Evolutionary conservation across 2,113 vertebrate genomes (phyloP).

Genomic region (Microcebus tavaratra): DNA sequence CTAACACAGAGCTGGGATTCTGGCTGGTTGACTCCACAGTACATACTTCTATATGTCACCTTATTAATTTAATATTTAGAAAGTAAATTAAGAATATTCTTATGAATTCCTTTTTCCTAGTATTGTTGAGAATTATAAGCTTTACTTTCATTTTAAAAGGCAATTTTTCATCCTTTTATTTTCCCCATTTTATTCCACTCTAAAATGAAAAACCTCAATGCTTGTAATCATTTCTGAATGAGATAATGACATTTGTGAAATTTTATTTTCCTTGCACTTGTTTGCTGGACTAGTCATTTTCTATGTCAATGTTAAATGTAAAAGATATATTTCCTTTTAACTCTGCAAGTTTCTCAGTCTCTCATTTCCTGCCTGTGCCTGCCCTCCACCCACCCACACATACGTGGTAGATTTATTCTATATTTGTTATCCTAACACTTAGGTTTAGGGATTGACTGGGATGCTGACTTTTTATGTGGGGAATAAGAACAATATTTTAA

Average conservation of each 20-base stretch:
- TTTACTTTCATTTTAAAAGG: conserved; percentile 21
- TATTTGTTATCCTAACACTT: neutral
- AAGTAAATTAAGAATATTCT: neutral
- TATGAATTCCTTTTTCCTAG: neutral
- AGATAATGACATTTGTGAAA: neutral
- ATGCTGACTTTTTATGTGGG: conserved; percentile 27
- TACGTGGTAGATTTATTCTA: neutral
- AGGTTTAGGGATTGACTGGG: neutral
- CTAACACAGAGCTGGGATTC: neutral
- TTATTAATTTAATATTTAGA: conserved; percentile 21
- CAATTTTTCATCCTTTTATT: neutral
- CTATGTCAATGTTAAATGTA: neutral
- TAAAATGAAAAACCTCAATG: neutral
- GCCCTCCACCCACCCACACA: rapidly evolving
- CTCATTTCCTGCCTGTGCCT: neutral
- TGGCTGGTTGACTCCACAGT: neutral
- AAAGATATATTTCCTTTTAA: neutral
- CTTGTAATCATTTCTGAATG: neutral
- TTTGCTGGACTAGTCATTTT: neutral
- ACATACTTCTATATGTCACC: neutral
- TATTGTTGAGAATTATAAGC: conserved; percentile 28
- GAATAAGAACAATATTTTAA: neutral
- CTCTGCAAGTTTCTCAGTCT: neutral
- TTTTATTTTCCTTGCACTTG: neutral
- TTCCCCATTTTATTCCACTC: neutral